Percentiles rank a stretch among this genome's conserved stretches.
Evolutionary conservation across 2,113 vertebrate species (phyloP).

Genomic region (Xenopus laevis): DNA sequence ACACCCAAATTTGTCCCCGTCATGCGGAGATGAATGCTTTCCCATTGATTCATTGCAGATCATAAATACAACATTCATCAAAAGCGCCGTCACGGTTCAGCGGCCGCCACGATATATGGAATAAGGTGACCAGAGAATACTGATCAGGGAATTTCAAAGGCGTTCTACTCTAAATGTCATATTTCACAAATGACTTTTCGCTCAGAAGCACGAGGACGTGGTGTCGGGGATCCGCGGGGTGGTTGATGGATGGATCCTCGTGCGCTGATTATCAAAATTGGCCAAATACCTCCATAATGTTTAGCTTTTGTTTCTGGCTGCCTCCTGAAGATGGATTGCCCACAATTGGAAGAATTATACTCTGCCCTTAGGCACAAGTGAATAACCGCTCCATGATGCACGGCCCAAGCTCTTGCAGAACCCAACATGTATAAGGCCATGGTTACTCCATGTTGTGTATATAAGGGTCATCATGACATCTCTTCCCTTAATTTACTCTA

Average conservation of each 20-base stretch:
- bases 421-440: neutral
- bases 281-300: constrained; percentile 9
- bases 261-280: neutral
- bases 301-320: constrained; percentile 18
- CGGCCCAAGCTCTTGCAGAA: neutral
- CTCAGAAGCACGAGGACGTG: neutral
- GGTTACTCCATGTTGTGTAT: no score
- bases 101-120: neutral
- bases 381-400: constrained; percentile 2
- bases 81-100: neutral
- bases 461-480: no score
- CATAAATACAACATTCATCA: constrained; percentile 28
- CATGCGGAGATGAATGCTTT: neutral
- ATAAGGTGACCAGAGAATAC: constrained; percentile 25
- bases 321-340: constrained; percentile 15
- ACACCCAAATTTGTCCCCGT: no score
- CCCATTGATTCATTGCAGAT: constrained; percentile 27
- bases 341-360: neutral
- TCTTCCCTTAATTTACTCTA: no score
- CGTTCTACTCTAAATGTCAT: constrained; percentile 2
- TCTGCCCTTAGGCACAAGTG: constrained; percentile 1
- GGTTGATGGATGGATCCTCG: constrained; percentile 14
- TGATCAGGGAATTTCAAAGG: constrained; percentile 9
- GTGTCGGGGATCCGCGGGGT: neutral
- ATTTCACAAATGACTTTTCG: neutral